Conservation (phyloP, 2,113 vertebrate species). For the Rynchops niger region DNA sequence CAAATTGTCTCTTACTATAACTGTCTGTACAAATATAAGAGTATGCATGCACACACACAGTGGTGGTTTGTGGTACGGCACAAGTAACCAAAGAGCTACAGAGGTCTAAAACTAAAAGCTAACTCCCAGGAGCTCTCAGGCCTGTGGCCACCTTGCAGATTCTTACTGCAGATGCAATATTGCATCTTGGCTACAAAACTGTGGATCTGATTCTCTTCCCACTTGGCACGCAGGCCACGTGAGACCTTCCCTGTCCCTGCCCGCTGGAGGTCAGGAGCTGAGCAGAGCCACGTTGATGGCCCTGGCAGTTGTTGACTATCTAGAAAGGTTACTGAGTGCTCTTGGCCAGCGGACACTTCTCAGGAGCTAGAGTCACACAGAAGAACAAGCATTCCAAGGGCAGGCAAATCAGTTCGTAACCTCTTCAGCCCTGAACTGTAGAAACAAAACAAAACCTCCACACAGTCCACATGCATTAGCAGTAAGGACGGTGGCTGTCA, state of each 20-base stretch:
- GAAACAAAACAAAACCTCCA: background rate
- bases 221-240: background rate
- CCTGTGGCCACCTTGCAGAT: background rate
- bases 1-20: slow-evolving; percentile 2
- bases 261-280: background rate
- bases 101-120: background rate
- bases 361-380: background rate
- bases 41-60: background rate
- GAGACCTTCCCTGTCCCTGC: background rate
- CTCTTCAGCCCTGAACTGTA: background rate
- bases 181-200: background rate
- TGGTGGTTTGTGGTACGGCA: rapidly evolving
- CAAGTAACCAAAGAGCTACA: background rate
- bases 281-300: background rate
- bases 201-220: background rate
- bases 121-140: background rate
- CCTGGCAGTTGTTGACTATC: background rate
- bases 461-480: background rate
- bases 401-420: background rate
- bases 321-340: background rate
- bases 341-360: background rate
- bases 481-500: background rate
- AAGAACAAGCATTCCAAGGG: rapidly evolving
- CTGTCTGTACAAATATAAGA: background rate
- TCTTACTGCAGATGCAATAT: background rate